Evolutionary conservation across 1,140 invertebrate species (phyloP), one percentile per base, ranked within the genome.

Genomic region (Brachionus calyciflorus): DNA sequence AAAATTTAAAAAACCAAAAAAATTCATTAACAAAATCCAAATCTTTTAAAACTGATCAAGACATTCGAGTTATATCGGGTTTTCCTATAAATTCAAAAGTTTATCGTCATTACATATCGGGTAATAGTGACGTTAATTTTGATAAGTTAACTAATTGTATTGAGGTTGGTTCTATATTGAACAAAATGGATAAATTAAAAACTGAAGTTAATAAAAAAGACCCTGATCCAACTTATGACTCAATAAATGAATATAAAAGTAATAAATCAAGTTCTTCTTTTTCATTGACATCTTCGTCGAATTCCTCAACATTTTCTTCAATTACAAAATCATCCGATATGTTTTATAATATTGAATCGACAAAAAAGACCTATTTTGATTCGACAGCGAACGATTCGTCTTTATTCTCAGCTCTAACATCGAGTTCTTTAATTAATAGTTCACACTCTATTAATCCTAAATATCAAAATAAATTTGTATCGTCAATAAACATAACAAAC

Each of bases 1-100:
- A 19, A 5, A 55, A 57, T 3, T n/a, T n/a, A n/a, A n/a, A n/a
- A n/a, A n/a, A n/a, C n/a, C n/a, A n/a, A n/a, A n/a, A n/a, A n/a
- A n/a, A n/a, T n/a, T n/a, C n/a, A n/a, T n/a, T n/a, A n/a, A n/a
- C n/a, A n/a, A n/a, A n/a, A n/a, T n/a, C n/a, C n/a, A n/a, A n/a
- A n/a, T n/a, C n/a, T n/a, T n/a, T n/a, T n/a, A n/a, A n/a, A n/a
- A n/a, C n/a, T n/a, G n/a, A n/a, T n/a, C n/a, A n/a, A n/a, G 53
- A 57, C 12, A 57, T 57, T 7, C 53, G 26, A 73, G 26, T 73
- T n/a, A 51, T 73, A 33, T 73, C 69, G 9, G 19, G 40, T 14
- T 73, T 73, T 53, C 69, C 69, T 2, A 73, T 73, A 12, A 49
- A 73, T 41, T 73, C 69, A 51, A 73, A 73, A 73, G 46, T 73